phyloP scores from a whole-genome alignment of 2,113 vertebrate species.

The Pomatorhinus ruficollis region DNA sequence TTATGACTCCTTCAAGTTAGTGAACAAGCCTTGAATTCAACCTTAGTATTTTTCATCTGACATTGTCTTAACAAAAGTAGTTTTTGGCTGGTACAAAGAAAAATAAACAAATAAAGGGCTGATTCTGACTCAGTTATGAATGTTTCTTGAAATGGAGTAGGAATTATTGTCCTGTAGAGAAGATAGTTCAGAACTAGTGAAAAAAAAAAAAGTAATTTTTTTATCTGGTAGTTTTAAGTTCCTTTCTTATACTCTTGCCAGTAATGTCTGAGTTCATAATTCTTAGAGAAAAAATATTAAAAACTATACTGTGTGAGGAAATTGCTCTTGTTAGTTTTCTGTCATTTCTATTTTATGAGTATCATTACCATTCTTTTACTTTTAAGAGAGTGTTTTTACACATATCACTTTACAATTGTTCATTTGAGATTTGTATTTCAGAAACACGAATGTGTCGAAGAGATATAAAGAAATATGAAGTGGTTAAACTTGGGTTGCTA shows the following conservation, averaged over 20 bases:
- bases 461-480: background rate
- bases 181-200: background rate
- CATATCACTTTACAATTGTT: background rate
- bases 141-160: background rate
- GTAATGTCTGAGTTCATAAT: background rate
- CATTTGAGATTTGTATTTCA: background rate
- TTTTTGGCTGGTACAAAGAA: background rate
- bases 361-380: background rate
- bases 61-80: background rate
- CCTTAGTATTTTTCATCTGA: background rate
- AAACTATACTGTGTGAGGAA: background rate
- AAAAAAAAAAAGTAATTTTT: background rate
- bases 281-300: background rate
- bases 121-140: background rate
- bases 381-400: background rate
- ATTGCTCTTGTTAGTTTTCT: background rate
- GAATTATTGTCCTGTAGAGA: background rate
- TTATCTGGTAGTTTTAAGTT: background rate
- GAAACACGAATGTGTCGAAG: background rate
- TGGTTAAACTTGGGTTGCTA: background rate
- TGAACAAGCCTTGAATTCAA: background rate
- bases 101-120: background rate
- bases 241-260: background rate
- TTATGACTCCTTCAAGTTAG: background rate
- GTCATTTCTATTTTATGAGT: background rate